These are phyloP conservation scores for Drymodes brunneopygia DNA, from an alignment of 2,113 vertebrate species.

Conservation along the genomic window DNA sequence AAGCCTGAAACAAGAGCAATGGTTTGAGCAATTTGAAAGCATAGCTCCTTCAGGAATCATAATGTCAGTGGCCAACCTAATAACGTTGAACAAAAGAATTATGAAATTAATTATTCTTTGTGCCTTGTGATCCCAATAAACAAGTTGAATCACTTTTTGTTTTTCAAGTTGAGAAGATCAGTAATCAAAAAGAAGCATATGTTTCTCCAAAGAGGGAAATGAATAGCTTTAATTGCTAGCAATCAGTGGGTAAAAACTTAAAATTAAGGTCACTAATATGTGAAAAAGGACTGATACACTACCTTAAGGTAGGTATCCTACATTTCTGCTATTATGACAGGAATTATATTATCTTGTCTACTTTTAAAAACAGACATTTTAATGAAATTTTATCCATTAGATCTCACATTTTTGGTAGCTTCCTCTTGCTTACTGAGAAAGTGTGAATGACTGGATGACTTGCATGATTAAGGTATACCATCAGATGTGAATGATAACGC, in stretches of 20 bases:
- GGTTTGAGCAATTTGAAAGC: neutral
- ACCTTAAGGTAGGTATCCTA: neutral
- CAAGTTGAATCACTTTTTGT: neutral
- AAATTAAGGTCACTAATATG: neutral
- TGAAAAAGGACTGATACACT: neutral
- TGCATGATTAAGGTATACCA: constrained; percentile 19
- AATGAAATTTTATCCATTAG: neutral
- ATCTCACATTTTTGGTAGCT: neutral
- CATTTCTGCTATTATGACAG: neutral
- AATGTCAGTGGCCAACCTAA: neutral
- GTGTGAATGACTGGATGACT: constrained; percentile 29
- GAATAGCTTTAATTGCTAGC: neutral
- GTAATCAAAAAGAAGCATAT: neutral
- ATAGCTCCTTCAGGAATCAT: neutral
- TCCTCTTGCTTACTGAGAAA: neutral
- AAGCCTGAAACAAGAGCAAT: neutral
- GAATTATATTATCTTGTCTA: neutral
- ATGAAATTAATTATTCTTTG: constrained; percentile 7
- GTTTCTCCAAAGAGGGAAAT: neutral
- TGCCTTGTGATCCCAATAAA: neutral
- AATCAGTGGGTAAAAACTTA: neutral
- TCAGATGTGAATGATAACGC: constrained; percentile 35
- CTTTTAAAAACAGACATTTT: neutral
- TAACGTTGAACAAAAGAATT: neutral
- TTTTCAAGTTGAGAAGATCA: neutral